These are phyloP conservation scores for Hyles vespertilio DNA, from an alignment of 1,140 invertebrate species.

Conservation along the genomic window DNA sequence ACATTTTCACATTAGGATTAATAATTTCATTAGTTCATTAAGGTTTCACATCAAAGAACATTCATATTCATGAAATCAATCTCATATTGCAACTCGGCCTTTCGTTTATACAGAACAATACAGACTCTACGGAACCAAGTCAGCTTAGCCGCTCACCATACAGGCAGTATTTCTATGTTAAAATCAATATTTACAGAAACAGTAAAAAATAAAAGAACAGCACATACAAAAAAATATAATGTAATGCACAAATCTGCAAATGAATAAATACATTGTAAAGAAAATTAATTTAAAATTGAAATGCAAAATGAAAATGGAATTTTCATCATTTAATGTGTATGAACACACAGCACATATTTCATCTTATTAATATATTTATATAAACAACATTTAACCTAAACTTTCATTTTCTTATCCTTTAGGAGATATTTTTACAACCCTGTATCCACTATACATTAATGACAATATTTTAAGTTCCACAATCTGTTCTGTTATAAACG, in stretches of 20 bases:
- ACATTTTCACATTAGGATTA: slow-evolving; percentile 61
- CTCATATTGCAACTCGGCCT: slow-evolving; percentile 20
- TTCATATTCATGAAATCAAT: slow-evolving; percentile 35
- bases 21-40: slow-evolving; percentile 47
- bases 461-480: slow-evolving; percentile 54
- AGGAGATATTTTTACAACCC: slow-evolving; percentile 75
- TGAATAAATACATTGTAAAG: slow-evolving; percentile 56
- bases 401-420: slow-evolving; percentile 64
- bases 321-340: slow-evolving; percentile 55
- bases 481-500: slow-evolving; percentile 23
- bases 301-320: slow-evolving; percentile 65
- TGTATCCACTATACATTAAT: slow-evolving; percentile 73
- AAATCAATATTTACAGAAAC: slow-evolving; percentile 19
- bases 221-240: slow-evolving; percentile 59
- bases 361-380: slow-evolving; percentile 69
- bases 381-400: slow-evolving; percentile 70
- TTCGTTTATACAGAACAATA: no score
- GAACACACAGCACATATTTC: slow-evolving; percentile 52
- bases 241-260: slow-evolving; percentile 48
- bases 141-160: background rate
- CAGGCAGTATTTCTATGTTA: background rate
- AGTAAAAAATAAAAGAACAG: slow-evolving; percentile 27
- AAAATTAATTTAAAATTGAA: slow-evolving; percentile 44
- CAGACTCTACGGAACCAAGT: no score
- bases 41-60: slow-evolving; percentile 21